Evolutionary conservation across 2,113 vertebrate species (phyloP).

Genomic region (Ammospiza caudacuta): DNA sequence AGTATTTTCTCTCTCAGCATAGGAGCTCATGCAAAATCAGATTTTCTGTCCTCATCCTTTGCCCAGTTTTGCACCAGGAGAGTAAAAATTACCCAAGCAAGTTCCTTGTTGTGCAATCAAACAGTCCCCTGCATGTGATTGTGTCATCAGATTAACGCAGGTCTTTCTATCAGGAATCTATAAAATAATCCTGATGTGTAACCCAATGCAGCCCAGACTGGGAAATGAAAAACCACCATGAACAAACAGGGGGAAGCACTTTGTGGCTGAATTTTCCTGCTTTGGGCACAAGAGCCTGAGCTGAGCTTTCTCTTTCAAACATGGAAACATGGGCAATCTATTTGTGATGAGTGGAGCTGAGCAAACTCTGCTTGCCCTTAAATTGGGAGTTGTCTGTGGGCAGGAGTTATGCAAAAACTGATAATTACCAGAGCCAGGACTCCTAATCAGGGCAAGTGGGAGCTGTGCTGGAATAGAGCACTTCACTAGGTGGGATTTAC

Average conservation of each 20-base stretch:
- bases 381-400: background rate
- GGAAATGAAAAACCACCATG: background rate
- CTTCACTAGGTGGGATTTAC: background rate
- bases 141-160: background rate
- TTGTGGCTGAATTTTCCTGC: background rate
- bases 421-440: background rate
- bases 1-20: background rate
- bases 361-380: background rate
- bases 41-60: background rate
- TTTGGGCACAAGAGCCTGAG: background rate
- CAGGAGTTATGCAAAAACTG: background rate
- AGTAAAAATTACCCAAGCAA: background rate
- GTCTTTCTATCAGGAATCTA: background rate
- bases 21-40: background rate
- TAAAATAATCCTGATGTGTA: background rate
- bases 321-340: too few species aligned
- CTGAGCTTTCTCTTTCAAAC: background rate
- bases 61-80: background rate
- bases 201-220: background rate
- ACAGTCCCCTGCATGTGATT: background rate
- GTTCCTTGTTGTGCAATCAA: background rate
- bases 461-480: background rate
- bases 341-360: background rate
- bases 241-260: background rate
- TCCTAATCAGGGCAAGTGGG: background rate